Conservation (phyloP, 2,797 vertebrate species). For the Scomberomorus guttatus region DNA sequence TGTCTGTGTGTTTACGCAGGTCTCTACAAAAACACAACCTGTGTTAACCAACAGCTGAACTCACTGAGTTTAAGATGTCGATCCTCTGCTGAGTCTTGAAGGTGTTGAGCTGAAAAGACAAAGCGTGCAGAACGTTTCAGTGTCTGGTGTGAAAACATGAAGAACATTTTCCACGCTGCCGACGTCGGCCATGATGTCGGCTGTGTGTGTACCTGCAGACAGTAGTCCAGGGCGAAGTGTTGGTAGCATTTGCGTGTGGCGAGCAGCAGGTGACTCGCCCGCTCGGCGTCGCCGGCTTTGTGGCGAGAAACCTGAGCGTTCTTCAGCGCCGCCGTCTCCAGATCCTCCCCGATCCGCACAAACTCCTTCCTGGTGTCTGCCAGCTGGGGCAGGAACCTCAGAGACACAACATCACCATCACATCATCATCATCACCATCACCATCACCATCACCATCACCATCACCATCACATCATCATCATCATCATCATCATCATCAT, state of each 20-base stretch:
- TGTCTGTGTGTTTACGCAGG: no score
- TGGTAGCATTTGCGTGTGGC: conserved; percentile 85
- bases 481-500: neutral
- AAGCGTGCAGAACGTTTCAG: neutral
- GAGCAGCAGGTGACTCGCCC: conserved; percentile 82
- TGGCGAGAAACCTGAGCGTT: conserved; percentile 81
- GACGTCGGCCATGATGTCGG: neutral
- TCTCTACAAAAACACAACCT: no score
- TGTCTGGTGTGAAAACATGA: neutral
- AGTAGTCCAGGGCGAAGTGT: conserved; percentile 87
- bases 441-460: no score
- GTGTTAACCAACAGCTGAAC: no score
- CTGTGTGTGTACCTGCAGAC: conserved; percentile 79
- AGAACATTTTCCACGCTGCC: no score
- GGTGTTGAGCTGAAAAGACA: conserved; percentile 80
- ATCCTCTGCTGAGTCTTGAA: conserved; percentile 84
- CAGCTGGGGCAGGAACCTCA: conserved; percentile 82
- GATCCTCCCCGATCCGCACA: conserved; percentile 81
- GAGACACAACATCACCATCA: neutral
- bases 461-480: no score
- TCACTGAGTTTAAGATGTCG: conserved; percentile 85
- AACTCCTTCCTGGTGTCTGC: conserved; percentile 81
- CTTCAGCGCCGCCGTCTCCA: conserved; percentile 76
- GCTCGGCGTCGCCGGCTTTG: conserved; percentile 75
- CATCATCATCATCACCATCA: neutral